Evolutionary conservation across 2,797 vertebrate species (phyloP).

Genomic region (Crocodylus rhombifer): DNA sequence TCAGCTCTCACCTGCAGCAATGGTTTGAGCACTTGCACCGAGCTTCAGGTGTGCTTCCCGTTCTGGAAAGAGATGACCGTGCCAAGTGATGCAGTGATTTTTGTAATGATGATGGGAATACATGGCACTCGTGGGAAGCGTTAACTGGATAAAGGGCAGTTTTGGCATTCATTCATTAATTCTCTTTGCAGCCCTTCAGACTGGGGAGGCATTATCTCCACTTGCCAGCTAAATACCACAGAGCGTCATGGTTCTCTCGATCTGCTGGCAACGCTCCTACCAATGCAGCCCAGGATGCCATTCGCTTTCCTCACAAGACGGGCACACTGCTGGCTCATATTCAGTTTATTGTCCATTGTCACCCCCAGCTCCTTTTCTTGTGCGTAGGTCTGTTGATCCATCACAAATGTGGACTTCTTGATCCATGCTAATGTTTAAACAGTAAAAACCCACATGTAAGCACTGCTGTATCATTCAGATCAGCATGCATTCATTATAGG

Average conservation of each 20-base stretch:
- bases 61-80: not conserved
- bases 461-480: not conserved
- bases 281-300: not conserved
- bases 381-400: too few species aligned
- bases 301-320: not conserved
- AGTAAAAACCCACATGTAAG: not conserved
- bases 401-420: not conserved
- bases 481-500: not conserved
- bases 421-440: not conserved
- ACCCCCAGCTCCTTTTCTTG: too few species aligned
- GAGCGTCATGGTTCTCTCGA: not conserved
- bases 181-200: not conserved
- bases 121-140: fast-evolving
- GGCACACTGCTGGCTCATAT: not conserved
- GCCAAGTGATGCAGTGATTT: not conserved
- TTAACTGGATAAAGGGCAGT: not conserved
- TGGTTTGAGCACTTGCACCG: not conserved
- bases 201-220: not conserved
- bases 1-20: not conserved
- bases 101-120: not conserved
- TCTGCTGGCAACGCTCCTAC: too few species aligned
- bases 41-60: not conserved
- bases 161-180: not conserved
- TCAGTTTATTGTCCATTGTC: not conserved
- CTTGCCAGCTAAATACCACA: not conserved